Evolutionary conservation across 2,113 vertebrate genomes (phyloP).

Genomic region (Phaethornis superciliosus): DNA sequence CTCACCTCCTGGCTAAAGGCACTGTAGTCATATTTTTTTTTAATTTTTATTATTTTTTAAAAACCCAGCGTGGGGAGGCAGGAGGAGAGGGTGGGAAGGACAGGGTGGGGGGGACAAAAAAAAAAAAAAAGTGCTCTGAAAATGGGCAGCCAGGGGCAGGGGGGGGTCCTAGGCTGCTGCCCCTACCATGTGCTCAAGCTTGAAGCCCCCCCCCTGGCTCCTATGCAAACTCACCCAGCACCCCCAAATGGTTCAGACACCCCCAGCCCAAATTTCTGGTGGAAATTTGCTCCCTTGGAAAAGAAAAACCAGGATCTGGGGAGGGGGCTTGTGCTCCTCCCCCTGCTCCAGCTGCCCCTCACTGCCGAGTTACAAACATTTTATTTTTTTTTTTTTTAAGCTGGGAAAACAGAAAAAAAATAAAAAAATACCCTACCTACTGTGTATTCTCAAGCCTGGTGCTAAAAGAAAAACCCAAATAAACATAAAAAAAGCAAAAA

Average conservation of each 20-base stretch:
- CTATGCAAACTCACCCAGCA: background rate
- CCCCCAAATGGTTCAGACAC: background rate
- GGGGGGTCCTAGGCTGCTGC: background rate
- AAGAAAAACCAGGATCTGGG: too few relatives aligned
- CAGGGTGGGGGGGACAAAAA: accelerated
- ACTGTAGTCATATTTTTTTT: background rate
- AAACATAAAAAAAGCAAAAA: background rate
- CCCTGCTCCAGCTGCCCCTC: accelerated
- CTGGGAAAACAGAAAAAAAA: too few relatives aligned
- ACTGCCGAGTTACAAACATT: too few relatives aligned
- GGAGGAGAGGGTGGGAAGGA: background rate
- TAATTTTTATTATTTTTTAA: background rate
- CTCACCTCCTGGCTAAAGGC: conserved; percentile 1
- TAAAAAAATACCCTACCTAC: background rate
- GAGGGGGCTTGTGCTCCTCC: background rate
- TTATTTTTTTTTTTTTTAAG: background rate
- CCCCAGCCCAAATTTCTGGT: background rate
- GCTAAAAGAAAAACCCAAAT: background rate
- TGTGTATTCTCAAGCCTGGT: background rate
- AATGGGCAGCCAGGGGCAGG: accelerated
- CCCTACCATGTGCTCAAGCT: background rate
- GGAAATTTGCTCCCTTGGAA: too few relatives aligned
- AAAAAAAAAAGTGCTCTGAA: background rate
- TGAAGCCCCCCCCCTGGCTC: too few relatives aligned
- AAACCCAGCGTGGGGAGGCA: background rate